These are phyloP conservation scores for Rhagonycha lutea DNA, from an alignment of 2,888 invertebrate genomes.

Conservation along the genomic window DNA sequence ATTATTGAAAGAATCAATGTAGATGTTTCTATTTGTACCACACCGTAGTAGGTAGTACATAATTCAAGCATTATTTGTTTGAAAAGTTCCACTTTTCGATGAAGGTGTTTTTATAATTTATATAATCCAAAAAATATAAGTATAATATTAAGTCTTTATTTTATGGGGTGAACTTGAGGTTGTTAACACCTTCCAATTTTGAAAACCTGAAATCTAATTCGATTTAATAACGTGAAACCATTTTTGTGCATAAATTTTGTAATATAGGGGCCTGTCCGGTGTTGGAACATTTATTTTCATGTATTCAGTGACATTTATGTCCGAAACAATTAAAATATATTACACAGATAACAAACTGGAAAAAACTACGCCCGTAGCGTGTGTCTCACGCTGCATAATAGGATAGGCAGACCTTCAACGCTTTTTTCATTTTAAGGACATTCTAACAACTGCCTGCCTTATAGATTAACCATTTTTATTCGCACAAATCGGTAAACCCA, in stretches of 20 bases:
- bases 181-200: not conserved
- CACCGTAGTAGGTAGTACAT: too few relatives aligned
- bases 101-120: too few relatives aligned
- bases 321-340: conserved; percentile 38
- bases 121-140: too few relatives aligned
- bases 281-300: conserved; percentile 30
- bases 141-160: not conserved
- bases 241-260: not conserved
- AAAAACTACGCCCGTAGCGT: conserved; percentile 11
- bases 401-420: not conserved
- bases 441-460: not conserved
- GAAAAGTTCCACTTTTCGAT: too few relatives aligned
- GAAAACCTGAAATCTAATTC: not conserved
- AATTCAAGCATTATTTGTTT: too few relatives aligned
- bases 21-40: not conserved
- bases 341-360: conserved; percentile 32
- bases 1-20: not conserved
- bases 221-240: not conserved
- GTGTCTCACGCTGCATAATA: conserved; percentile 1
- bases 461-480: not conserved
- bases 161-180: not conserved
- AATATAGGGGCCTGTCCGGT: conserved; percentile 16
- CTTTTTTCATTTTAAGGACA: not conserved
- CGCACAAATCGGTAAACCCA: not conserved
- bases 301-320: conserved; percentile 37